Conservation (phyloP, 2,888 invertebrate species). For the Metallyticus violacea region DNA sequence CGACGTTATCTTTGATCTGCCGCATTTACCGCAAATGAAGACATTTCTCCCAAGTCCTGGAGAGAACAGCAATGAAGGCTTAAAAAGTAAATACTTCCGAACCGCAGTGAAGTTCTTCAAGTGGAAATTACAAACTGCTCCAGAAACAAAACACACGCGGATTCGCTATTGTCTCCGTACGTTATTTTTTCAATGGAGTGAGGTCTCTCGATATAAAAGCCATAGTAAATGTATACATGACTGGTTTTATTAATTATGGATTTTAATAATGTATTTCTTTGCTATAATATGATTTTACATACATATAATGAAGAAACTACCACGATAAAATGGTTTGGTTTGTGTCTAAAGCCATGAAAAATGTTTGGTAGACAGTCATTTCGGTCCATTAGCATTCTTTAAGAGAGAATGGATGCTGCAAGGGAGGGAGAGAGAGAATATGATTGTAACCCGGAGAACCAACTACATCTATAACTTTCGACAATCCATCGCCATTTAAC, state of each 20-base stretch:
- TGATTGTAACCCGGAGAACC: too few species aligned
- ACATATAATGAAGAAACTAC: too few species aligned
- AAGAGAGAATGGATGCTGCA: too few species aligned
- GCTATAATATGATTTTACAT: too few species aligned
- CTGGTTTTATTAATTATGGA: not conserved
- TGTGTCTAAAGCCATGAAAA: too few species aligned
- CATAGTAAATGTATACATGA: not conserved
- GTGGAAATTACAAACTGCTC: not conserved
- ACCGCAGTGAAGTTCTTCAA: not conserved
- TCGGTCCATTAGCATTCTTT: too few species aligned
- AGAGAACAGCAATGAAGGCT: not conserved
- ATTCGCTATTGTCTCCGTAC: not conserved
- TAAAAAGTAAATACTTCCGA: not conserved
- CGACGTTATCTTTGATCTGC: not conserved
- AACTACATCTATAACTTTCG: too few species aligned
- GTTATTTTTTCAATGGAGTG: not conserved
- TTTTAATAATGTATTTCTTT: too few species aligned
- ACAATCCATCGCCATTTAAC: too few species aligned
- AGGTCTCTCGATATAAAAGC: not conserved
- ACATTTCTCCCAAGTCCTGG: not conserved
- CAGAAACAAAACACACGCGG: not conserved
- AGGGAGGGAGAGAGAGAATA: too few species aligned
- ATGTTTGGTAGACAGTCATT: too few species aligned
- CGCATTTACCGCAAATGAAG: not conserved
- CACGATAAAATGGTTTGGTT: too few species aligned